These are phyloP conservation scores for Zalophus californianus DNA, from an alignment of 2,797 vertebrate genomes.

Conservation along the genomic window DNA sequence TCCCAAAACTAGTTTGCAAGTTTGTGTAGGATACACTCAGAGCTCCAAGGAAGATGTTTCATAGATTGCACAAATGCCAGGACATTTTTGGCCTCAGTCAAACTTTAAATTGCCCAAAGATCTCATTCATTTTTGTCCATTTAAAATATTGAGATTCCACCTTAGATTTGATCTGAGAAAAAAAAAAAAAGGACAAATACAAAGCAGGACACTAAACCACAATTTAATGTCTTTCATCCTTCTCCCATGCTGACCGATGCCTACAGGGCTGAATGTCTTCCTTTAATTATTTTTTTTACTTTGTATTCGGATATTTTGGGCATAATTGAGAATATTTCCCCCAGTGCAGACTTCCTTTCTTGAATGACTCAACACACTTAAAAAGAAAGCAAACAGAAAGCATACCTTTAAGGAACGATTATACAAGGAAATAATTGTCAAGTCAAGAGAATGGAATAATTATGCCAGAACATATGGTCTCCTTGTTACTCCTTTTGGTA, in stretches of 20 bases:
- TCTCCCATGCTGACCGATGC: neutral
- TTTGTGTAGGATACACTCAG: neutral
- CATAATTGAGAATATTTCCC: slow-evolving; percentile 39
- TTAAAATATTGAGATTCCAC: slow-evolving; percentile 36
- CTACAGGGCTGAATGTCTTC: neutral
- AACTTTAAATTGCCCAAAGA: neutral
- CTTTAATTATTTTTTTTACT: slow-evolving; percentile 33
- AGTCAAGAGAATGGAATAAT: neutral
- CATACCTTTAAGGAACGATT: neutral
- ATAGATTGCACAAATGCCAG: neutral
- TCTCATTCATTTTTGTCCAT: neutral
- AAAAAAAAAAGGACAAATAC: neutral
- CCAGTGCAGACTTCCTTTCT: neutral
- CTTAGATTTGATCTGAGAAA: neutral
- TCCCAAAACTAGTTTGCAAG: neutral
- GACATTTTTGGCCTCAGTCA: neutral
- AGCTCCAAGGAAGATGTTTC: neutral
- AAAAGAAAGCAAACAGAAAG: slow-evolving; percentile 34
- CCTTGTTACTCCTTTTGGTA: neutral
- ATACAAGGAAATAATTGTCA: neutral
- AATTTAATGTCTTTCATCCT: neutral
- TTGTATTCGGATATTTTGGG: slow-evolving; percentile 27
- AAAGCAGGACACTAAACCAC: neutral
- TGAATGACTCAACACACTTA: slow-evolving; percentile 27
- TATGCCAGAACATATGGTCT: neutral